Evolutionary conservation across 2,113 vertebrate genomes (phyloP).

Genomic region (Rhinolophus ferrumequinum): DNA sequence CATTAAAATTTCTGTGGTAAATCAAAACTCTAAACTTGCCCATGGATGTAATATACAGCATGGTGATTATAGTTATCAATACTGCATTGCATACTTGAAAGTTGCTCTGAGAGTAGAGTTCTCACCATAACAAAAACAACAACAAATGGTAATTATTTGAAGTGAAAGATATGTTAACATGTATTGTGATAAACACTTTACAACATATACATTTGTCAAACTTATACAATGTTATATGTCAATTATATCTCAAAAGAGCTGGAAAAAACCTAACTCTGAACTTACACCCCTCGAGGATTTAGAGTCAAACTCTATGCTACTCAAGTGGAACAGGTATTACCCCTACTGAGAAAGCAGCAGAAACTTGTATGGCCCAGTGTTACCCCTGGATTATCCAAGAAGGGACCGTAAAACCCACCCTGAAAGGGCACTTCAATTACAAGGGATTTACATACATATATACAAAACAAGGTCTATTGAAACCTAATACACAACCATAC

Average conservation of each 20-base stretch:
- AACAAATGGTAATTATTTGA: neutral
- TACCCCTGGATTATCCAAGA: neutral
- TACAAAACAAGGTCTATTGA: neutral
- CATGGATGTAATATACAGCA: neutral
- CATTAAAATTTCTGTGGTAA: neutral
- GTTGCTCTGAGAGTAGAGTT: neutral
- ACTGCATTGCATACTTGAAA: neutral
- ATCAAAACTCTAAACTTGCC: neutral
- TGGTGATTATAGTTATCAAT: neutral
- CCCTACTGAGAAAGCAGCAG: neutral
- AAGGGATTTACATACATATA: neutral
- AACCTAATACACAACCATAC: neutral
- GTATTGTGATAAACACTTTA: neutral
- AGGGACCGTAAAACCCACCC: neutral
- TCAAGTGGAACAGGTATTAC: neutral
- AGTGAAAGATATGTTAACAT: neutral
- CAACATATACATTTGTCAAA: neutral
- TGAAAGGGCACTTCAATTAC: neutral
- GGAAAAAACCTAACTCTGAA: neutral
- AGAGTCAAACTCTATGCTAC: neutral
- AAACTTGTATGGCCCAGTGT: neutral
- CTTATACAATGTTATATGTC: neutral
- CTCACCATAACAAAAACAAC: neutral
- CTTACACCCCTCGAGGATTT: neutral
- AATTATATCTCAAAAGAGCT: neutral